Evolutionary conservation across 2,888 invertebrate genomes (phyloP).

Genomic region (Troides oblongomaculatus): DNA sequence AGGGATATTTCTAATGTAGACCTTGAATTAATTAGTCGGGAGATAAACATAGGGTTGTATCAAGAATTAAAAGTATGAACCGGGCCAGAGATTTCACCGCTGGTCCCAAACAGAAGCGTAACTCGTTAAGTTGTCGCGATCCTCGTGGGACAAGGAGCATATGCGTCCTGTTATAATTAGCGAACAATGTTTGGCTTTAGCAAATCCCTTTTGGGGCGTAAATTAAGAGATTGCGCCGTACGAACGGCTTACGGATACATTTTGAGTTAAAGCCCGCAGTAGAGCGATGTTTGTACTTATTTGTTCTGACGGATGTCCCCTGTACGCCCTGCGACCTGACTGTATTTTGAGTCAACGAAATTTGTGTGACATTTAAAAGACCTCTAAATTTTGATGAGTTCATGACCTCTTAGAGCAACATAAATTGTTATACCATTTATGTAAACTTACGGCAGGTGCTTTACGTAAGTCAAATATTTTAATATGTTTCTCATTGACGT

Average conservation of each 20-base stretch:
- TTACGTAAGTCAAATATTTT: background rate
- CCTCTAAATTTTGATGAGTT: background rate
- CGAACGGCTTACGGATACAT: conserved; percentile 37
- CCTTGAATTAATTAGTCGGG: background rate
- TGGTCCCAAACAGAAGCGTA: conserved; percentile 42
- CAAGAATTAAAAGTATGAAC: conserved; percentile 22
- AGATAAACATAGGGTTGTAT: background rate
- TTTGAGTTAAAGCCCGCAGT: conserved; percentile 62
- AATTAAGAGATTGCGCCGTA: conserved; percentile 77
- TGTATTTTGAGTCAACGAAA: background rate
- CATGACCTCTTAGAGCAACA: background rate
- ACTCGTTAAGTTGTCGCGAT: conserved; percentile 66
- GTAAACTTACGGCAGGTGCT: background rate
- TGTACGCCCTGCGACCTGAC: background rate
- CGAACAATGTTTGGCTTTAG: conserved; percentile 79
- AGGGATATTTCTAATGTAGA: background rate
- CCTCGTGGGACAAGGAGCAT: conserved; percentile 73
- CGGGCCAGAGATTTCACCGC: conserved; percentile 28
- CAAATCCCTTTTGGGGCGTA: conserved; percentile 78
- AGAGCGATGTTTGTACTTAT: conserved; percentile 50
- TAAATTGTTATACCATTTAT: background rate
- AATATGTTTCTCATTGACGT: too few relatives aligned
- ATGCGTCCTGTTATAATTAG: conserved; percentile 78
- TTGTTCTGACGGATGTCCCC: conserved; percentile 33
- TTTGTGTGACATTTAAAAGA: background rate